phyloP scores from a whole-genome alignment of 2,797 vertebrate genomes.

The Characodon lateralis region DNA sequence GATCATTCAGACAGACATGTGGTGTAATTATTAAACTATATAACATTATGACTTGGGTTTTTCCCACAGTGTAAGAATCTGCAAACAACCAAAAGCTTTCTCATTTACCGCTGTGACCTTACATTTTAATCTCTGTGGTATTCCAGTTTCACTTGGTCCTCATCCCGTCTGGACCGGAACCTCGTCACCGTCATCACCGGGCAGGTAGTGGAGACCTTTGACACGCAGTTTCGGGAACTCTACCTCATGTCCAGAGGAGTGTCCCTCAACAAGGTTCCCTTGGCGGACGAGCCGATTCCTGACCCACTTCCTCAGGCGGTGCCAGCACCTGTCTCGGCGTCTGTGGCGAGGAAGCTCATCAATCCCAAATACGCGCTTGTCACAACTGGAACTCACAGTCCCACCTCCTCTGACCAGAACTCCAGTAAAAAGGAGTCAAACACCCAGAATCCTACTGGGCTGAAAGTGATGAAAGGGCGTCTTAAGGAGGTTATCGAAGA shows the following conservation, averaged over 20 bases:
- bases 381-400: conserved; percentile 80
- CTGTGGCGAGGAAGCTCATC: conserved; percentile 89
- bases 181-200: conserved; percentile 93
- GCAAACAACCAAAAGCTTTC: background rate
- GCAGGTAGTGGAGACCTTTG: conserved; percentile 93
- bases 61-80: background rate
- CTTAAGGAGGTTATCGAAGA: conserved; percentile 55
- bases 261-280: conserved; percentile 86
- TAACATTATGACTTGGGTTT: background rate
- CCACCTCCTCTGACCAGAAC: conserved; percentile 83
- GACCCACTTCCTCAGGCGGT: conserved; percentile 79
- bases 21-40: conserved; percentile 31
- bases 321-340: conserved; percentile 77
- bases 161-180: conserved; percentile 91
- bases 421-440: conserved; percentile 75
- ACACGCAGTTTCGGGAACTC: conserved; percentile 92
- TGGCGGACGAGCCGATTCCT: conserved; percentile 86
- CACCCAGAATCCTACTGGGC: conserved; percentile 68
- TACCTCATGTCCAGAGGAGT: conserved; percentile 88
- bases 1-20: conserved; percentile 7
- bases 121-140: conserved; percentile 36
- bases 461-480: conserved; percentile 52
- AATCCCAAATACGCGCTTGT: conserved; percentile 97
- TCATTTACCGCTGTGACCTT: conserved; percentile 12
- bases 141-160: conserved; percentile 95